Percentiles rank a stretch among this genome's conserved stretches.
Conservation (phyloP, 1,140 invertebrate species). For the Drosophila ambigua region DNA sequence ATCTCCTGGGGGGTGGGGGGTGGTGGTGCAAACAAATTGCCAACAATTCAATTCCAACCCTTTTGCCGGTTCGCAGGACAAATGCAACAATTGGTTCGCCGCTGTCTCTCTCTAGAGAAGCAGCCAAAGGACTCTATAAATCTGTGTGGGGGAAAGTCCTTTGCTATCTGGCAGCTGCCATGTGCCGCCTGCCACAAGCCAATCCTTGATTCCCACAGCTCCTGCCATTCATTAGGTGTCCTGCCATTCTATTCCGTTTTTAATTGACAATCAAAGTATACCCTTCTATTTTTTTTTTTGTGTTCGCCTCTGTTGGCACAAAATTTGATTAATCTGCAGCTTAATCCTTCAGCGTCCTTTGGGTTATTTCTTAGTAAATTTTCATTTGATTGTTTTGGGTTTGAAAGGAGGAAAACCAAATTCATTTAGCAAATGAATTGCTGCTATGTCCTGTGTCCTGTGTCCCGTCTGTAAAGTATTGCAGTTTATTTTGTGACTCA, state of each 20-base stretch:
- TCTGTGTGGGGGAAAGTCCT: neutral
- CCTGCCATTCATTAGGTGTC: slow-evolving; percentile 35
- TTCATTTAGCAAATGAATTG: slow-evolving; percentile 56
- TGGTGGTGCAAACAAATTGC: slow-evolving; percentile 43
- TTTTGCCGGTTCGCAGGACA: slow-evolving; percentile 6
- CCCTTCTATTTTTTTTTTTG: slow-evolving; percentile 3
- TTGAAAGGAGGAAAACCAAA: neutral
- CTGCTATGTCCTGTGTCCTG: slow-evolving; percentile 29
- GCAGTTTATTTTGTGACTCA: slow-evolving; percentile 23
- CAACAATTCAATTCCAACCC: slow-evolving; percentile 53
- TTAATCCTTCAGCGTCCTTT: slow-evolving; percentile 33
- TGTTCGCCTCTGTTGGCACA: slow-evolving; percentile 32
- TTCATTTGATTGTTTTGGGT: too few species aligned
- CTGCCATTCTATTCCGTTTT: slow-evolving; percentile 42
- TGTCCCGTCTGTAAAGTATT: neutral
- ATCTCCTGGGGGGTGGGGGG: neutral
- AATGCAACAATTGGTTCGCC: slow-evolving; percentile 57
- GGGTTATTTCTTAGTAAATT: slow-evolving; percentile 4
- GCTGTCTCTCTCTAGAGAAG: neutral
- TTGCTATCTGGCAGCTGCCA: slow-evolving; percentile 9
- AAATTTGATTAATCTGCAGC: slow-evolving; percentile 63
- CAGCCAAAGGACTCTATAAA: too few species aligned
- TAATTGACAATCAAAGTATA: slow-evolving; percentile 56
- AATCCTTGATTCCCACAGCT: slow-evolving; percentile 4
- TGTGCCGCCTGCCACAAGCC: slow-evolving; percentile 12